phyloP scores from a whole-genome alignment of 2,113 vertebrate genomes.

The Cyanoramphus novaezelandiae region DNA sequence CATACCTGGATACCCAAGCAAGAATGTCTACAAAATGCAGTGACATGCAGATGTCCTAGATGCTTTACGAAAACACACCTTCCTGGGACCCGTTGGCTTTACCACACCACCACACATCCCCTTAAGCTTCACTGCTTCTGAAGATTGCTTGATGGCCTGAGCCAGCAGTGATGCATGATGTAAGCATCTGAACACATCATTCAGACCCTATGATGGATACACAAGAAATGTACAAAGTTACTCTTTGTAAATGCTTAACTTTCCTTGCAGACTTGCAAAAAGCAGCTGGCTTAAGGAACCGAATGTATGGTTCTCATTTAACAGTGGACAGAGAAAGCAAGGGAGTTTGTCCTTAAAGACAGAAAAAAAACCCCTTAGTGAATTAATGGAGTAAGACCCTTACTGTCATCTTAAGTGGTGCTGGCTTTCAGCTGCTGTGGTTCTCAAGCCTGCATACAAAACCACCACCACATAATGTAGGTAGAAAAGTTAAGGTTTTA shows the following conservation, averaged over 20 bases:
- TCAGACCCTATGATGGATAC: neutral
- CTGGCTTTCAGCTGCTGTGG: neutral
- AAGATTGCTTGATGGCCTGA: neutral
- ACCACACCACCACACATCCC: neutral
- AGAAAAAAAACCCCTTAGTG: neutral
- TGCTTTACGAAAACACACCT: neutral
- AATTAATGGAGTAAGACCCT: neutral
- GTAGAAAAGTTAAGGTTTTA: neutral
- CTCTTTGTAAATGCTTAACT: neutral
- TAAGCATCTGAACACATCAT: neutral
- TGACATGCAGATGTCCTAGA: neutral
- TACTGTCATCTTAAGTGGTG: neutral
- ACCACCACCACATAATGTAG: neutral
- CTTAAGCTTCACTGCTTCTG: neutral
- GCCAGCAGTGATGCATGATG: neutral
- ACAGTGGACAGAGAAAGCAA: neutral
- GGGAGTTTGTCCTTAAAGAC: neutral
- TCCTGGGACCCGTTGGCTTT: neutral
- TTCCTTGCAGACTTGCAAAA: neutral
- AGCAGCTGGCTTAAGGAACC: neutral
- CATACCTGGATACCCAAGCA: neutral
- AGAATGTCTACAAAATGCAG: neutral
- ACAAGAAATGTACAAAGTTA: neutral
- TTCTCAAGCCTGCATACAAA: neutral
- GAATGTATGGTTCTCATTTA: neutral